A percentile compares a stretch with the other conserved stretches of the same genome.
phyloP scores from a whole-genome alignment of 2,797 vertebrate genomes.

The Alcedo atthis region DNA sequence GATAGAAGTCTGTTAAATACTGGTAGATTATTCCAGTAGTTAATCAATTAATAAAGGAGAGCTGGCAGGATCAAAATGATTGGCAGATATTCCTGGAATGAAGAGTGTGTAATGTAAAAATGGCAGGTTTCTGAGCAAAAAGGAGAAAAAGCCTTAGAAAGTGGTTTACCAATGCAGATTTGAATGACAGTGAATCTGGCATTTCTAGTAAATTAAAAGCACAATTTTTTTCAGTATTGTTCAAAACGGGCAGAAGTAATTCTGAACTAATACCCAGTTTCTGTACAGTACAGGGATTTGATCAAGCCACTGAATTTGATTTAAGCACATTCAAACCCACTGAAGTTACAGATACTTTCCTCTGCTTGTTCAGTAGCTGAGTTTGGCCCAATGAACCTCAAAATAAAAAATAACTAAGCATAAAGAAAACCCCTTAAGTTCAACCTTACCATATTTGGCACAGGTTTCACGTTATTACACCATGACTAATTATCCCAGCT shows the following conservation, averaged over 20 bases:
- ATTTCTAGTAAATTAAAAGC: constrained; percentile 19
- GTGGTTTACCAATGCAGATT: neutral
- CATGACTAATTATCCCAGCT: neutral
- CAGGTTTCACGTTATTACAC: neutral
- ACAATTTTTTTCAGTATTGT: neutral
- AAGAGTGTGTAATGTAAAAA: constrained; percentile 64
- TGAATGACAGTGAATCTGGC: constrained; percentile 36
- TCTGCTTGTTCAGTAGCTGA: neutral
- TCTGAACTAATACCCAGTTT: neutral
- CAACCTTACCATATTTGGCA: neutral
- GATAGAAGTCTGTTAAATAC: constrained; percentile 67
- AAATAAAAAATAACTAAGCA: neutral
- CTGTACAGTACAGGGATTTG: neutral
- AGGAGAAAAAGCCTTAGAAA: constrained; percentile 1
- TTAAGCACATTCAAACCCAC: neutral
- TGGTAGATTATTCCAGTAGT: constrained; percentile 71
- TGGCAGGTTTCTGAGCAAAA: constrained; percentile 22
- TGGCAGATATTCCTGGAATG: constrained; percentile 75
- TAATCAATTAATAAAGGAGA: constrained; percentile 80
- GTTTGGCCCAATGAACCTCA: neutral
- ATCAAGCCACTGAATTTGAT: neutral
- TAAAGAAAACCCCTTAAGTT: neutral
- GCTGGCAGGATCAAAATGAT: constrained; percentile 76
- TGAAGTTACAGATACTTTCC: neutral
- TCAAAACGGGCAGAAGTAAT: neutral